Evolutionary conservation across 1,140 invertebrate species (phyloP).

Genomic region (Drosophila baimaii): DNA sequence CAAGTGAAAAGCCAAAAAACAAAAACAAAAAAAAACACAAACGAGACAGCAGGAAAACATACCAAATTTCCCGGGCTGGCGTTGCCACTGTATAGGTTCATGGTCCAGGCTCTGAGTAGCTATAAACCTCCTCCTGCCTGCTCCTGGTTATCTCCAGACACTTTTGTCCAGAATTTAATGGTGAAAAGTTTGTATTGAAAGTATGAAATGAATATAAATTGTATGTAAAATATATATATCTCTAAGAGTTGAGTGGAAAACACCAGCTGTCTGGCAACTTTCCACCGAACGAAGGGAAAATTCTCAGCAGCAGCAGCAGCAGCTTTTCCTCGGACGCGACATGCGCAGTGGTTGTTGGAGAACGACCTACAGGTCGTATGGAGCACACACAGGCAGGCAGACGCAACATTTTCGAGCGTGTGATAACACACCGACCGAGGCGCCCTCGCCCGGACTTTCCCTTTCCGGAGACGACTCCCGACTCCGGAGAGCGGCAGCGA

Average conservation of each 20-base stretch:
- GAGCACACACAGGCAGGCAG: constrained; percentile 54
- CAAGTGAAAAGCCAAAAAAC: constrained; percentile 40
- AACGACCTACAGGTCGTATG: constrained; percentile 73
- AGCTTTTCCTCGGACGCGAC: constrained; percentile 54
- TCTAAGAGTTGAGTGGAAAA: constrained; percentile 7
- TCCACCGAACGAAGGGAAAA: constrained; percentile 41
- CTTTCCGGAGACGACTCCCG: constrained; percentile 45
- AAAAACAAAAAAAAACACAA: constrained; percentile 12
- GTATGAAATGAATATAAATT: neutral
- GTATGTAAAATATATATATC: neutral
- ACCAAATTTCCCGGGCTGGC: constrained; percentile 71
- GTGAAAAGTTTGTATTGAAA: neutral
- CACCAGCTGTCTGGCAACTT: constrained; percentile 58
- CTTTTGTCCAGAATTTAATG: neutral
- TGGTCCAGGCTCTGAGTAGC: constrained; percentile 10
- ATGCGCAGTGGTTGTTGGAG: constrained; percentile 52
- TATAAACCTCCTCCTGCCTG: neutral
- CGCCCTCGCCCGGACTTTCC: constrained; percentile 54
- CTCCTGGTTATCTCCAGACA: neutral
- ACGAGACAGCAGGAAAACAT: constrained; percentile 64
- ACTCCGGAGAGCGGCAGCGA: constrained; percentile 8
- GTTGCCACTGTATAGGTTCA: constrained; percentile 61
- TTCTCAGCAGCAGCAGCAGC: constrained; percentile 57
- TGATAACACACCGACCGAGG: constrained; percentile 63
- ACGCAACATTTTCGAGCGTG: constrained; percentile 77